These are phyloP conservation scores for Rhogogaster chlorosoma DNA, from an alignment of 2,888 invertebrate genomes.

Conservation along the genomic window DNA sequence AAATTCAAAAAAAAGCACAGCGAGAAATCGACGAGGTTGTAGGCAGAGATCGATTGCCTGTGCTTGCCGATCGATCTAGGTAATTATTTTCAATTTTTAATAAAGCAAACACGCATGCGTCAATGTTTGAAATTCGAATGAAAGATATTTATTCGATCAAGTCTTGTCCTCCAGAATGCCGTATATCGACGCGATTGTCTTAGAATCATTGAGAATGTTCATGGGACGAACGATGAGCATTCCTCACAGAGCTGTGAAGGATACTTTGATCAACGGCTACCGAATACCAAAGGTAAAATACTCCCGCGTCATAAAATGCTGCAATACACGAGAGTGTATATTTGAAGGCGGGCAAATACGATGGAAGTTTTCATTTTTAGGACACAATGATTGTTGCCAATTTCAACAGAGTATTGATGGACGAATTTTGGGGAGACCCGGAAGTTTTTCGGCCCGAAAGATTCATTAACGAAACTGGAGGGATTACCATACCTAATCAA, in stretches of 20 bases:
- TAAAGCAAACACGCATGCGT: not conserved
- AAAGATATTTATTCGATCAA: conserved; percentile 46
- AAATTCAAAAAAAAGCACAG: conserved; percentile 87
- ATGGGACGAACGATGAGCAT: conserved; percentile 89
- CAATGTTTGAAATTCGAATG: not conserved
- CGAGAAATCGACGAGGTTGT: conserved; percentile 88
- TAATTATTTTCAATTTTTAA: conserved; percentile 68
- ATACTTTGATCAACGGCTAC: conserved; percentile 87
- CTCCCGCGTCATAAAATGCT: not conserved
- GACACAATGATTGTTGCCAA: conserved; percentile 90
- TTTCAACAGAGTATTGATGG: conserved; percentile 86
- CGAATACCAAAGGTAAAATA: conserved; percentile 86
- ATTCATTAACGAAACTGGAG: conserved; percentile 83
- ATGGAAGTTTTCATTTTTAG: conserved; percentile 74
- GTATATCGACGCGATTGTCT: conserved; percentile 88
- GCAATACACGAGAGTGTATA: not conserved
- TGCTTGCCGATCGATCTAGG: conserved; percentile 86
- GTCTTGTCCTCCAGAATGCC: conserved; percentile 84
- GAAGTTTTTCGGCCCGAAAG: conserved; percentile 88
- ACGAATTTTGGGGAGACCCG: conserved; percentile 85
- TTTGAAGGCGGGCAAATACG: not conserved
- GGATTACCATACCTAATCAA: conserved; percentile 82
- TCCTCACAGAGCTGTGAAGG: conserved; percentile 88
- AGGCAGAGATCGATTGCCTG: conserved; percentile 85
- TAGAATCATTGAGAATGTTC: conserved; percentile 90